Evolutionary conservation across 92 coral and sea anemone genomes (phyloP), one percentile per base, ranked within the genome.

Genomic region (Zoanthus sansibaricus): DNA sequence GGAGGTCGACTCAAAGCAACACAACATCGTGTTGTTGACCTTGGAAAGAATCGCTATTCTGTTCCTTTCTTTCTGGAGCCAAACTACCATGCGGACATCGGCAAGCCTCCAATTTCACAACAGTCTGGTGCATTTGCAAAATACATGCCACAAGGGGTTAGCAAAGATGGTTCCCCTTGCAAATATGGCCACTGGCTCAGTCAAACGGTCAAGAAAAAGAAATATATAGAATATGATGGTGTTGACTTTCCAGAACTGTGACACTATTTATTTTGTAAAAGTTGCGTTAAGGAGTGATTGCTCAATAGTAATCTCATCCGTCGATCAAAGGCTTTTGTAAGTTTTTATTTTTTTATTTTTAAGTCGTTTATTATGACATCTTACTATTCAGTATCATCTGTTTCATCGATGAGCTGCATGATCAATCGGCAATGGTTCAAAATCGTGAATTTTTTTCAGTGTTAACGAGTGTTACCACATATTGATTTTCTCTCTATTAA

Each of bases 31-130:
- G 93, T 87, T 17, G 86, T 87, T 17, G 93, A 87, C 76, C 15
- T 87, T 30, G 91, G 88, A 33, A 32, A 17, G 46, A 66, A 67
- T 21, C 93, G 91, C 13, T 86, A 77, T 51, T 91, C 93, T 51
- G 91, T 83, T 25, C 88, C 93, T 52, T 91, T 69, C 61, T 91
- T 91, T 21, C 67, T 91, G 66, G 93, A 91, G 48, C 93, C 91
- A 77, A 87, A 78, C 76, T 89, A 84, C 79, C 86, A 84, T 85
- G 89, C 78, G 66, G 87, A 89, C 61, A 85, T 89, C 37, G 83
- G 83, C 56, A 85, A 83, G 61, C 84, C 84, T 3, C 84, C 73
- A n/a, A 45, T 79, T 79, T 79, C 84, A 37, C 84, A 42, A 18
- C 55, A 61, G 58, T 46, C 17, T 37, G 20, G 33, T 2, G 4